Conservation (phyloP, 1,140 invertebrate species). For the Hyles euphorbiae region DNA sequence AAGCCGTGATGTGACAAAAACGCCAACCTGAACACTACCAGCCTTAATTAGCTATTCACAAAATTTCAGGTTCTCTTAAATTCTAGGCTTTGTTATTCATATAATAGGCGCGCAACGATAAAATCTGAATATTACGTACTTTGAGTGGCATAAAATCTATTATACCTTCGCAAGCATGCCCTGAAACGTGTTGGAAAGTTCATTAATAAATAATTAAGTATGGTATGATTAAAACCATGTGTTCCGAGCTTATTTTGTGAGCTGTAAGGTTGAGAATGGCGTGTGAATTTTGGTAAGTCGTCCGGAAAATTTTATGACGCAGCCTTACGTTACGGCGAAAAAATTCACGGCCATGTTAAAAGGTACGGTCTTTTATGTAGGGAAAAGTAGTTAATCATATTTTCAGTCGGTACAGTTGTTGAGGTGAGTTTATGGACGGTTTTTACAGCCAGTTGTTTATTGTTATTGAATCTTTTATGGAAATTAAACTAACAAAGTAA, state of each 20-base stretch:
- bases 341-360: neutral
- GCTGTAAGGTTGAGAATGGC: neutral
- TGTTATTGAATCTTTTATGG: too few species aligned
- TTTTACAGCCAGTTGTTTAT: too few species aligned
- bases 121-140: constrained; percentile 3
- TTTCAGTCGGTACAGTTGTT: too few species aligned
- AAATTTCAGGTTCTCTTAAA: neutral
- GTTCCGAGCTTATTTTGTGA: neutral
- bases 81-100: constrained; percentile 3
- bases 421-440: too few species aligned
- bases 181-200: constrained; percentile 1
- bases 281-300: neutral
- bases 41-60: constrained; percentile 4
- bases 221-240: neutral
- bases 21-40: neutral
- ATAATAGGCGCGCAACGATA: constrained; percentile 3
- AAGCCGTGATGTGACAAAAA: constrained; percentile 1
- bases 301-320: constrained; percentile 5
- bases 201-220: constrained; percentile 6
- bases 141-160: constrained; percentile 5
- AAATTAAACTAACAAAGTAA: too few species aligned
- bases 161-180: constrained; percentile 1
- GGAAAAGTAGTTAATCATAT: neutral
- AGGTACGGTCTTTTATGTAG: neutral
- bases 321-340: constrained; percentile 2